Conservation (phyloP, 2,888 invertebrate genomes). For the Euclidia mi region DNA sequence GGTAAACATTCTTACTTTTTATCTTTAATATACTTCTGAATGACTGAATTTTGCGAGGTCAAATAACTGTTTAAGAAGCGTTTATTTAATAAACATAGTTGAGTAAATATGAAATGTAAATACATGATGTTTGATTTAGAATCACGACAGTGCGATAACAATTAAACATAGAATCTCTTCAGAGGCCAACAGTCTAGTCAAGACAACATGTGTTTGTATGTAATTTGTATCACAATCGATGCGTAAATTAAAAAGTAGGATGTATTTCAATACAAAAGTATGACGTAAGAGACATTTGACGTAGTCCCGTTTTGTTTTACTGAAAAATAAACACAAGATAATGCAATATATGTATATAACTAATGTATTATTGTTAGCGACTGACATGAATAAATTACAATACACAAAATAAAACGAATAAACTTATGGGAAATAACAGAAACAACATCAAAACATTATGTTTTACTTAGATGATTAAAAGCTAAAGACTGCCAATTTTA, state of each 20-base stretch:
- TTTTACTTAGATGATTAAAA: too few relatives aligned
- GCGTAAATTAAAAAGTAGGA: conserved; percentile 10
- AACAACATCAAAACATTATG: background rate
- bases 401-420: background rate
- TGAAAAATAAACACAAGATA: background rate
- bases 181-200: conserved; percentile 16
- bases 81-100: background rate
- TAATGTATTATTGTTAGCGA: background rate
- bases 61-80: background rate
- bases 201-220: conserved; percentile 14
- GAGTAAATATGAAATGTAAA: conserved; percentile 21
- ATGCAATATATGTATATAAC: conserved; percentile 1
- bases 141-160: conserved; percentile 10
- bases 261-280: conserved; percentile 6
- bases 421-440: background rate
- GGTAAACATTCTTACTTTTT: background rate
- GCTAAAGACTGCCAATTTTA: too few relatives aligned
- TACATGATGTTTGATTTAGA: conserved; percentile 8
- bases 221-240: conserved; percentile 27
- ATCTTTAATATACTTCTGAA: background rate
- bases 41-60: background rate
- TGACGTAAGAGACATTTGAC: conserved; percentile 11
- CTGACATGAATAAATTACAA: background rate
- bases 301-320: conserved; percentile 5
- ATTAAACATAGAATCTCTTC: conserved; percentile 14